Percentiles rank a stretch among this genome's conserved stretches.
Conservation (phyloP, 2,888 invertebrate species). For the Noctua pronuba region DNA sequence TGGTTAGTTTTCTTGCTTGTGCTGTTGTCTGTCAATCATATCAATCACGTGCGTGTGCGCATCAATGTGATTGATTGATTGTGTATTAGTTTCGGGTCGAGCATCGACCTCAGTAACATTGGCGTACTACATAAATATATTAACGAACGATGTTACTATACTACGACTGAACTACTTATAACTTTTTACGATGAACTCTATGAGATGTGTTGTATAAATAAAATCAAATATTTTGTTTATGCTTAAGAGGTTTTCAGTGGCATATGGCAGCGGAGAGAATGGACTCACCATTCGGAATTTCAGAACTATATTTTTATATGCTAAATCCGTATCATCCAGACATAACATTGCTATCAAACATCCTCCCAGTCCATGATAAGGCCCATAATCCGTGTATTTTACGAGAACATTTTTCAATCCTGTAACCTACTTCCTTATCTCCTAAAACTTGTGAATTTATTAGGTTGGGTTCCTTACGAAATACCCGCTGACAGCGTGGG, state of each 20-base stretch:
- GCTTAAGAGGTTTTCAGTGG: slow-evolving; percentile 40
- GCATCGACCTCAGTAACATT: slow-evolving; percentile 60
- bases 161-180: slow-evolving; percentile 46
- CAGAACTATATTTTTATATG: slow-evolving; percentile 6
- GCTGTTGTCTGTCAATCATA: slow-evolving; percentile 65
- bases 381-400: slow-evolving; percentile 39
- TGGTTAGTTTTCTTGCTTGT: slow-evolving; percentile 39
- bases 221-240: slow-evolving; percentile 52
- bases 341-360: slow-evolving; percentile 39
- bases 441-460: slow-evolving; percentile 60
- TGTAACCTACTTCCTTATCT: slow-evolving; percentile 44
- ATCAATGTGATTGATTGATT: slow-evolving; percentile 62
- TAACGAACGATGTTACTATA: slow-evolving; percentile 52
- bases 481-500: slow-evolving; percentile 48
- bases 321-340: slow-evolving; percentile 8
- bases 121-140: slow-evolving; percentile 53
- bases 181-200: slow-evolving; percentile 59
- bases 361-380: slow-evolving; percentile 35
- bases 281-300: slow-evolving; percentile 5
- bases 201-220: slow-evolving; percentile 49
- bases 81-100: slow-evolving; percentile 53
- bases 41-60: slow-evolving; percentile 48
- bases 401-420: slow-evolving; percentile 56
- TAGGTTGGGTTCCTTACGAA: slow-evolving; percentile 36
- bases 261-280: slow-evolving; percentile 39